phyloP scores from a whole-genome alignment of 1,140 invertebrate genomes.

The Saccostrea cuccullata region DNA sequence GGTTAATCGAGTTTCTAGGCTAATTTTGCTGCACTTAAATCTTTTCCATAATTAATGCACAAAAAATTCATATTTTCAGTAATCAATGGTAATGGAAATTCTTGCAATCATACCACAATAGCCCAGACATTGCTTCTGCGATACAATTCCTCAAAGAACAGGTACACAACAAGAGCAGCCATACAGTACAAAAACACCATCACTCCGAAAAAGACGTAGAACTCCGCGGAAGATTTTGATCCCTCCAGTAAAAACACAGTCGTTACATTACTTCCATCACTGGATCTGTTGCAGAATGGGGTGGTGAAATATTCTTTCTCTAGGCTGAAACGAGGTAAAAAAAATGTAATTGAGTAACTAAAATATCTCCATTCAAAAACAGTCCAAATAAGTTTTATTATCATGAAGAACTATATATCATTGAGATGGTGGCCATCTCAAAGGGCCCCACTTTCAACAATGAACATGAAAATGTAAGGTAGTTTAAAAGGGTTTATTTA shows the following conservation, averaged over 20 bases:
- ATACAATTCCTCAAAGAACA: constrained; percentile 83
- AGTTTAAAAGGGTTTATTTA: too few relatives aligned
- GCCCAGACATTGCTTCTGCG: constrained; percentile 78
- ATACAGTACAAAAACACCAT: constrained; percentile 84
- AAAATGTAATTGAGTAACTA: not conserved
- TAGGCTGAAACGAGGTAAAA: constrained; percentile 58
- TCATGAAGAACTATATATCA: too few relatives aligned
- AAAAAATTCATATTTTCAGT: too few relatives aligned
- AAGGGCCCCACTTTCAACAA: too few relatives aligned
- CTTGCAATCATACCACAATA: not conserved
- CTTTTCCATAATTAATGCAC: too few relatives aligned
- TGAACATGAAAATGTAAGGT: too few relatives aligned
- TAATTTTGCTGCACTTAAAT: too few relatives aligned
- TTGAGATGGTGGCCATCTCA: too few relatives aligned
- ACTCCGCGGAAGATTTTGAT: constrained; percentile 81
- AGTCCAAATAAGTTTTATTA: too few relatives aligned
- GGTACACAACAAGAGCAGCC: constrained; percentile 82
- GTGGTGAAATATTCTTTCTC: constrained; percentile 51
- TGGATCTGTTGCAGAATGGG: constrained; percentile 53
- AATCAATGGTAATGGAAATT: too few relatives aligned
- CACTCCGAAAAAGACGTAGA: constrained; percentile 86
- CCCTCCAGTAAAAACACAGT: constrained; percentile 59
- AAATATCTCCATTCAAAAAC: too few relatives aligned
- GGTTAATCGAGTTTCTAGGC: too few relatives aligned
- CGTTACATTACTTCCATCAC: not conserved